Conservation (phyloP, 2,113 vertebrate genomes). For the Campylomormyrus tamandua region DNA sequence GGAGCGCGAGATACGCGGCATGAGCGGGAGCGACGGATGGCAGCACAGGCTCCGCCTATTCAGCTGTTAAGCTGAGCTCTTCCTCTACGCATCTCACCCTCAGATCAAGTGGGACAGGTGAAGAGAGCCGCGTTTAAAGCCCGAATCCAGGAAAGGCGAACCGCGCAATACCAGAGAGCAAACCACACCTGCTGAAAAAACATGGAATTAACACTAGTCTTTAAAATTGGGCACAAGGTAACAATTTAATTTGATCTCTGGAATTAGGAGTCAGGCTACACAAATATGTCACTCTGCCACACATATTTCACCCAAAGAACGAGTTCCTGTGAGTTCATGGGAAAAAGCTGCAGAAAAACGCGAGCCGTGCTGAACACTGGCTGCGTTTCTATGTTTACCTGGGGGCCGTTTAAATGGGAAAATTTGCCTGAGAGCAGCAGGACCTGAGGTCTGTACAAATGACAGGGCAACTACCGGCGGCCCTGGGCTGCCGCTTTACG, state of each 20-base stretch:
- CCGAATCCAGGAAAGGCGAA: background rate
- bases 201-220: background rate
- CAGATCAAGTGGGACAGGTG: background rate
- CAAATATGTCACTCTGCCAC: background rate
- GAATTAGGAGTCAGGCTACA: background rate
- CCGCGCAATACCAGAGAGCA: background rate
- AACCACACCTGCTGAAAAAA: background rate
- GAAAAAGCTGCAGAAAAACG: background rate
- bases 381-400: background rate
- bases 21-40: background rate
- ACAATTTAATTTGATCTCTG: background rate
- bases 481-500: background rate
- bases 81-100: background rate
- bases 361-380: background rate
- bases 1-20: conserved; percentile 26
- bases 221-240: background rate
- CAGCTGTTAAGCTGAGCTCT: background rate
- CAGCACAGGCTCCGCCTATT: background rate
- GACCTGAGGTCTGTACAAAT: background rate
- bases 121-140: background rate
- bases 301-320: background rate
- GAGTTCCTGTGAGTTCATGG: background rate
- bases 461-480: no score
- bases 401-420: background rate
- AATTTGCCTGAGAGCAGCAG: background rate